Evolutionary conservation across 2,888 invertebrate genomes (phyloP), one percentile per base, ranked within the genome.

Genomic region (Diadegma fenestrale): DNA sequence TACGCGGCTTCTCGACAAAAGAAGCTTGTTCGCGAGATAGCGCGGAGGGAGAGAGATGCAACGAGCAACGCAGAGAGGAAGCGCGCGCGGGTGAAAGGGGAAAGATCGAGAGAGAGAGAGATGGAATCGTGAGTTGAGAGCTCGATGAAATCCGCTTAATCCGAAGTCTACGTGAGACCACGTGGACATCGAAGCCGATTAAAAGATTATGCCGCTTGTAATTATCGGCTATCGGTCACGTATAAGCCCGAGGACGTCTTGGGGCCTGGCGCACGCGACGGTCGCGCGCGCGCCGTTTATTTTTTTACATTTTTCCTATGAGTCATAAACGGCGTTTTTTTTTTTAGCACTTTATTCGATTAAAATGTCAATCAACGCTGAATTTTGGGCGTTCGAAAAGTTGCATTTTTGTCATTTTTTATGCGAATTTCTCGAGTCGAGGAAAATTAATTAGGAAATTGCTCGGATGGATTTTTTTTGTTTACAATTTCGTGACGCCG

Each of bases 141-240:
- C 85, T 48, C 76, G 85, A 85, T 82, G 76, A 33, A 48, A 73
- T 61, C 80, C 45, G 75, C 78, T 69, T 71, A 64, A 79, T 66
- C 72, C 54, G 19, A 66, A 43, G 64, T 64, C n/a, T 80, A 80
- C 80, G 80, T 80, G 84, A 75, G 51, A 76, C 80, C 82, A 85
- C 85, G 85, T 80, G 81, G 69, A 68, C 68, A 76, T 48, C 78
- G 73, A 77, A 82, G 85, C 82, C 85, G 85, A 85, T 85, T 85
- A 85, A 85, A 85, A 85, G 85, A 85, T 85, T 82, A 81, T 68
- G 85, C 82, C 85, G 85, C 80, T 82, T 80, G 85, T 85, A 85
- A 85, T 85, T 85, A 85, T 85, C 85, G 82, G 71, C 85, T 85
- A 82, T 85, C 85, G 82, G 85, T 82, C 85, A 82, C 82, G 85